Percentiles rank a stretch among this genome's conserved stretches.
Conservation (phyloP, 2,797 vertebrate genomes). For the Macrochelys suwanniensis region DNA sequence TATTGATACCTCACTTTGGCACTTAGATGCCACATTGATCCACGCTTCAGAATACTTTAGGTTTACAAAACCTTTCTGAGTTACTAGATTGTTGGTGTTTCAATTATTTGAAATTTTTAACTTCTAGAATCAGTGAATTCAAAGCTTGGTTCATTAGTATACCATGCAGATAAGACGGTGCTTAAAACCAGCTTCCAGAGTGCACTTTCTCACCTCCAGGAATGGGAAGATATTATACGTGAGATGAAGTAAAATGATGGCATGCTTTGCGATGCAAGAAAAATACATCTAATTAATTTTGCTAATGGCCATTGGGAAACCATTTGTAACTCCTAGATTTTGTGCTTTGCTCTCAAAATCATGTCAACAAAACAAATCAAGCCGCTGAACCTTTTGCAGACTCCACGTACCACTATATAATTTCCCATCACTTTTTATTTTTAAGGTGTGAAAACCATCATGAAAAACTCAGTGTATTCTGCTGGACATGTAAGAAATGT, state of each 20-base stretch:
- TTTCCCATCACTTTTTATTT: not conserved
- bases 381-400: not conserved
- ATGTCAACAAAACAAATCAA: not conserved
- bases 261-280: not conserved
- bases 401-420: rapidly evolving
- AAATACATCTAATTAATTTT: not conserved
- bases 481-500: slow-evolving; percentile 99
- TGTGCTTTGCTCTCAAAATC: not conserved
- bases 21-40: not conserved
- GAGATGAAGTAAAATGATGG: not conserved
- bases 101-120: not conserved
- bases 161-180: not conserved
- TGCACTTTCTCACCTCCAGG: not conserved
- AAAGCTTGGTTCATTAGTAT: not conserved
- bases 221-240: not conserved
- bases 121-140: not conserved
- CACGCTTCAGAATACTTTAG: too few species aligned
- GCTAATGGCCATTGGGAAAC: not conserved
- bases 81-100: not conserved
- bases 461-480: slow-evolving; percentile 99
- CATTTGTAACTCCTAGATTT: not conserved
- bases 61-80: not conserved
- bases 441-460: slow-evolving; percentile 97
- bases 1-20: not conserved
- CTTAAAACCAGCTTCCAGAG: not conserved